Conservation (phyloP, 2,888 invertebrate genomes). For the Parnassius mnemosyne region DNA sequence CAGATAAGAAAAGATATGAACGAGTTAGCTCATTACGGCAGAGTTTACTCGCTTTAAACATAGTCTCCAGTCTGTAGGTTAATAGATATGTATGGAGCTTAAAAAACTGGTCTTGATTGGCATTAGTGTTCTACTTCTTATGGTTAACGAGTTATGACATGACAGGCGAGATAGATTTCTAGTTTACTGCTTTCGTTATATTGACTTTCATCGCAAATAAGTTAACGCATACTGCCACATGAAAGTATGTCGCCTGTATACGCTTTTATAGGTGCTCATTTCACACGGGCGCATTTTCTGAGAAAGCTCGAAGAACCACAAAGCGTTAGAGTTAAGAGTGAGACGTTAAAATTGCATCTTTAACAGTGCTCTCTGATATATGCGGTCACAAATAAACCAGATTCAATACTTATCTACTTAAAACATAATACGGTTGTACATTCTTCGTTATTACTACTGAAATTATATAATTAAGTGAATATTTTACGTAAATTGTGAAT, state of each 20-base stretch:
- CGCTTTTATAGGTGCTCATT: slow-evolving; percentile 35
- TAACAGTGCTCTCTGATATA: background rate
- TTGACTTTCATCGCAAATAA: slow-evolving; percentile 37
- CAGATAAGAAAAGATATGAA: slow-evolving; percentile 12
- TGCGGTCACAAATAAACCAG: slow-evolving; percentile 1
- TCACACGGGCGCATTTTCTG: slow-evolving; percentile 34
- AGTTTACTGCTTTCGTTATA: slow-evolving; percentile 33
- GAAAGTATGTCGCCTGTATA: slow-evolving; percentile 42
- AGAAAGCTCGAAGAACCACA: slow-evolving; percentile 36
- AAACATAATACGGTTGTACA: too few relatives aligned
- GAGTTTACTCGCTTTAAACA: slow-evolving; percentile 1
- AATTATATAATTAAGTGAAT: too few relatives aligned
- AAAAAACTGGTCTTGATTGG: background rate
- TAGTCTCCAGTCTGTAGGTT: background rate
- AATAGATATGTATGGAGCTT: background rate
- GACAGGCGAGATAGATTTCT: slow-evolving; percentile 29
- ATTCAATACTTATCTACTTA: too few relatives aligned
- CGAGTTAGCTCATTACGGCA: background rate
- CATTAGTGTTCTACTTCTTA: slow-evolving; percentile 4
- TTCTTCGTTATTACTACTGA: too few relatives aligned
- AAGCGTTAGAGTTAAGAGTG: slow-evolving; percentile 22
- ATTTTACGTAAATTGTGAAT: too few relatives aligned
- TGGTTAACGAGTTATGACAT: slow-evolving; percentile 4
- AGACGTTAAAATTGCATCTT: slow-evolving; percentile 16
- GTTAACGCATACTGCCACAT: slow-evolving; percentile 31